A percentile compares a stretch with the other conserved stretches of the same genome.
Conservation (phyloP, 2,888 invertebrate species). For the Euzetes globulus region DNA sequence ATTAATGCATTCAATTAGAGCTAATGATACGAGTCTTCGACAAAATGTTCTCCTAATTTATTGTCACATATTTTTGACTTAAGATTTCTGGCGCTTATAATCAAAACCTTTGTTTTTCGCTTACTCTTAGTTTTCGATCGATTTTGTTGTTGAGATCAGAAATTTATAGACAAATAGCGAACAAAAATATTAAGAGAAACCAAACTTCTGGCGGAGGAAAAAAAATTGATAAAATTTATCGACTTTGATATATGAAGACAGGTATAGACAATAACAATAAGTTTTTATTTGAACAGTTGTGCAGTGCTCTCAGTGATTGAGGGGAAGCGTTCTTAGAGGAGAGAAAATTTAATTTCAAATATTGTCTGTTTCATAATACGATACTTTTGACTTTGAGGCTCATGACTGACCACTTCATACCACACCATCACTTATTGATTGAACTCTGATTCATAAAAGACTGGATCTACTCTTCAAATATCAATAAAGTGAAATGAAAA, state of each 20-base stretch:
- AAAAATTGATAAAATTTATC: background rate
- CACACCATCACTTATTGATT: background rate
- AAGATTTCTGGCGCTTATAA: background rate
- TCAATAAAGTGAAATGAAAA: background rate
- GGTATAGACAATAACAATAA: background rate
- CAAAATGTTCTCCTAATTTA: background rate
- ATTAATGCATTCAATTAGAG: slow-evolving; percentile 26
- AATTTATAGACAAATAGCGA: slow-evolving; percentile 8
- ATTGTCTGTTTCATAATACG: background rate
- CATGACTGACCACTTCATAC: background rate
- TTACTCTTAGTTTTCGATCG: background rate
- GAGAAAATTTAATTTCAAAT: slow-evolving; percentile 7
- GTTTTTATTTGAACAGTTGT: slow-evolving; percentile 11
- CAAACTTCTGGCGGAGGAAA: background rate
- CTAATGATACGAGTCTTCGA: slow-evolving; percentile 5
- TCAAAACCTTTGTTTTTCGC: background rate
- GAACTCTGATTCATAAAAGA: background rate
- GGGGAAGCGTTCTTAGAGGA: background rate
- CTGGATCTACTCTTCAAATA: background rate
- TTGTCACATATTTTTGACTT: background rate
- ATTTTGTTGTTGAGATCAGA: slow-evolving; percentile 5
- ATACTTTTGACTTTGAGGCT: background rate
- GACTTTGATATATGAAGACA: background rate
- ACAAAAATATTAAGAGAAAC: background rate
- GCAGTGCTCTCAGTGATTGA: background rate